Base-by-base conservation (phyloP, 2,797 vertebrate genomes). In the Sus cebifrons region DNA sequence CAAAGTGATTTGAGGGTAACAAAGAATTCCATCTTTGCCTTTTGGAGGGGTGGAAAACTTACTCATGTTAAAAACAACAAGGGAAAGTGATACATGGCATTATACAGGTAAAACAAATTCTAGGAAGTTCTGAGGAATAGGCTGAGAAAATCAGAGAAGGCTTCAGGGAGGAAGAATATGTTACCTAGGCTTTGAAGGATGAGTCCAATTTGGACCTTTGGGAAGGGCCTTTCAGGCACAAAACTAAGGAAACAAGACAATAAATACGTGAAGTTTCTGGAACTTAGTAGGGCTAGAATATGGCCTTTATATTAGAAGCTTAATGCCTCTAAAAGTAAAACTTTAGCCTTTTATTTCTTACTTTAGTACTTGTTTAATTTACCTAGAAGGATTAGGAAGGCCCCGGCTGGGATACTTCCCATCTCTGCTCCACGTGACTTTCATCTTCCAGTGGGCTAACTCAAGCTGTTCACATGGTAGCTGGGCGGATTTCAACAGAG, bases 321-420 rank as follows among this genome's bases (percentile, higher is more conserved):
- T 25, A 93, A 79, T 83, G 27, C 3, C 58, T 68, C 62, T 85
- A 60, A 90, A 91, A 67, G 25, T 21, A 85, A 84, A 92, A 75
- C 21, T 73, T 91, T 29, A 89, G 9, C 1, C 5, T 95, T 86
- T 15, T 52, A n/a, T 58, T 71, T 84, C 52, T 74, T 84, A 83
- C 86, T 64, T 67, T 67, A 68, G n/a, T 83, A 88, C 9, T 5
- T 74, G 25, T 78, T 89, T 65, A 73, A 56, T 83, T 40, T 73
- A 64, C 62, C 7, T 79, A 10, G 44, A 49, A 49, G 44, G 9
- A 49, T 18, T 60, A 32, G 16, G 5, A 93, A 36, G 4, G 18
- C 6, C 44, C 8, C 18, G 86, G 32, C 15, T 91, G 56, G 32
- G 40, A 54, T 40, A 86, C 44, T 29, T 87, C 36, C 36, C n/a